Conservation (phyloP, 2,113 vertebrate genomes). For the Eonycteris spelaea region DNA sequence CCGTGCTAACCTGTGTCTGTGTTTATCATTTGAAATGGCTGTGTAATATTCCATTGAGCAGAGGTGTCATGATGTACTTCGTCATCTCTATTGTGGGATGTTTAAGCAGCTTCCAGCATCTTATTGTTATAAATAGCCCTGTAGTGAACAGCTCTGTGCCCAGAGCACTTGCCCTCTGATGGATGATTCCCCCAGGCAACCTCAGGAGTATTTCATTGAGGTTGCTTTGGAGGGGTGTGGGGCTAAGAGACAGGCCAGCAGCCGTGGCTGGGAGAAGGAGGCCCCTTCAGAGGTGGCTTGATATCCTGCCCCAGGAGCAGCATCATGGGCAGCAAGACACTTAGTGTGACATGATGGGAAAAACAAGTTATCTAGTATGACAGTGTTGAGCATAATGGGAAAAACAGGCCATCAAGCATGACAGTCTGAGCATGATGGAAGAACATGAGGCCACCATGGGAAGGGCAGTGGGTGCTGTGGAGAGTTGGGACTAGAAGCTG, state of each 20-base stretch:
- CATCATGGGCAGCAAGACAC: not conserved
- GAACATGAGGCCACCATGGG: not conserved
- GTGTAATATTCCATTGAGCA: not conserved
- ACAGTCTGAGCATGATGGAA: not conserved
- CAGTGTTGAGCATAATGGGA: not conserved
- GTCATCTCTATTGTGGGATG: not conserved
- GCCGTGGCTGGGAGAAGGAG: not conserved
- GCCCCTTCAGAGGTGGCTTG: not conserved
- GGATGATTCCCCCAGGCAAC: not conserved
- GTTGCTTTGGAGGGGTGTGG: not conserved
- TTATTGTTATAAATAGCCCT: not conserved
- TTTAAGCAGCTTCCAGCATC: not conserved
- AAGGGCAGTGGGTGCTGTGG: not conserved
- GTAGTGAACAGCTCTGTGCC: not conserved
- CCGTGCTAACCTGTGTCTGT: rapidly evolving
- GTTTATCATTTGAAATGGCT: not conserved
- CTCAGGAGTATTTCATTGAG: not conserved
- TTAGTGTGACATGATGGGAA: too few species aligned
- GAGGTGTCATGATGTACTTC: not conserved
- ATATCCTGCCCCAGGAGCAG: not conserved
- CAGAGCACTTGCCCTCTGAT: not conserved
- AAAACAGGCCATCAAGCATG: not conserved
- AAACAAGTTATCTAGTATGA: too few species aligned
- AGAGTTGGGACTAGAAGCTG: not conserved
- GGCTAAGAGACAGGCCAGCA: not conserved